Evolutionary conservation across 1,140 invertebrate genomes (phyloP).

Genomic region (Rhagoletis pomonella): DNA sequence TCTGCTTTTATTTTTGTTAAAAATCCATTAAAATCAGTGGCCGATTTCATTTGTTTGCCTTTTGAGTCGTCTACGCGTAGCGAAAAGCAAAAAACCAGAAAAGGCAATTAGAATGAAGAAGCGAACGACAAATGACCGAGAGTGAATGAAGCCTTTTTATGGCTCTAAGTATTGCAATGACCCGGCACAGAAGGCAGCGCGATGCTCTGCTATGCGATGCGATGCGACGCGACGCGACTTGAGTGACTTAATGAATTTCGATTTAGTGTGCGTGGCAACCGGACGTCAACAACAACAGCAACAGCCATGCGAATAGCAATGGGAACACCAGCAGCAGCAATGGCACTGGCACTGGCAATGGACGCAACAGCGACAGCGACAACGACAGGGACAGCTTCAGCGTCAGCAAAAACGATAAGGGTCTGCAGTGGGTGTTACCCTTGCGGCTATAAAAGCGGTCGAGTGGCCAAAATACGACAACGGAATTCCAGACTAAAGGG

Average conservation of each 20-base stretch:
- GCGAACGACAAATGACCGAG: slow-evolving; percentile 43
- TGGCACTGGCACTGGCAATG: slow-evolving; percentile 34
- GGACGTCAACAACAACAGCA: slow-evolving; percentile 31
- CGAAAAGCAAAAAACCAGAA: slow-evolving; percentile 15
- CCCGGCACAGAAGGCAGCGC: background rate
- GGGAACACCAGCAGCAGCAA: slow-evolving; percentile 32
- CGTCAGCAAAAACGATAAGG: slow-evolving; percentile 46
- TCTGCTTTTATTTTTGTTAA: slow-evolving; percentile 25
- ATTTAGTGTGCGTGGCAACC: slow-evolving; percentile 45
- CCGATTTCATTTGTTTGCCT: slow-evolving; percentile 10
- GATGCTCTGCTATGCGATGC: background rate
- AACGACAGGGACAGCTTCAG: background rate
- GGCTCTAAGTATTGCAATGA: slow-evolving; percentile 34
- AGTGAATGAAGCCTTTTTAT: slow-evolving; percentile 26
- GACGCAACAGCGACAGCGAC: slow-evolving; percentile 5
- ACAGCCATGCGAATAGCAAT: slow-evolving; percentile 9
- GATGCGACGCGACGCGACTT: background rate
- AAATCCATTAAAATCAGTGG: slow-evolving; percentile 49
- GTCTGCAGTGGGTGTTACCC: slow-evolving; percentile 51
- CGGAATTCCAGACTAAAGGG: slow-evolving; percentile 52
- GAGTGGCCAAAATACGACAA: slow-evolving; percentile 42
- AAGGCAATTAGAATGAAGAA: slow-evolving; percentile 51
- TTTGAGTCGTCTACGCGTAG: slow-evolving; percentile 33
- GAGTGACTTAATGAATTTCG: slow-evolving; percentile 54
- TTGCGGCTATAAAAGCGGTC: slow-evolving; percentile 53